Conservation (phyloP, 2,888 invertebrate genomes). For the Acleris laterana region DNA sequence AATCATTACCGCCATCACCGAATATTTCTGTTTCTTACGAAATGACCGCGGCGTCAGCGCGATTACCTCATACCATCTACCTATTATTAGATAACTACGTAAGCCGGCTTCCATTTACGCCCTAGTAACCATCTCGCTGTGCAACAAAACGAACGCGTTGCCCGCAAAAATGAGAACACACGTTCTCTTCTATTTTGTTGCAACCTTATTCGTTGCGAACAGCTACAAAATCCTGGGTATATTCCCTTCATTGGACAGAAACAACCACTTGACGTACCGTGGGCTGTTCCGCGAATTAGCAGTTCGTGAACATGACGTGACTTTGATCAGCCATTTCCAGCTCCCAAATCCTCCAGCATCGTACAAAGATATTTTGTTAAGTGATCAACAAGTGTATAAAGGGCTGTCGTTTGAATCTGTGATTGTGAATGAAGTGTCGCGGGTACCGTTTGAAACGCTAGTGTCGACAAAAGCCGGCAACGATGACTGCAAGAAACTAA, state of each 20-base stretch:
- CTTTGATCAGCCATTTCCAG: constrained; percentile 81
- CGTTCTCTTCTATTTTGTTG: constrained; percentile 59
- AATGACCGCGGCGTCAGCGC: constrained; percentile 67
- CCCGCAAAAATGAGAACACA: constrained; percentile 63
- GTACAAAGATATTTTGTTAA: constrained; percentile 82
- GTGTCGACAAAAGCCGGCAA: constrained; percentile 78
- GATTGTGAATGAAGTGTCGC: constrained; percentile 75
- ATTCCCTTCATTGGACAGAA: constrained; percentile 80
- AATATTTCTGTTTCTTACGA: constrained; percentile 78
- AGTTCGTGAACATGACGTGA: constrained; percentile 80
- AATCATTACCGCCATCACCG: constrained; percentile 59
- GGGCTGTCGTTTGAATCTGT: constrained; percentile 77
- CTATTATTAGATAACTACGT: constrained; percentile 79
- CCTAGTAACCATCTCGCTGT: constrained; percentile 72
- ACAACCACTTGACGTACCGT: constrained; percentile 80
- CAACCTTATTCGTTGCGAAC: constrained; percentile 58
- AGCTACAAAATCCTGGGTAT: constrained; percentile 81
- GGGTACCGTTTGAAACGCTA: constrained; percentile 77
- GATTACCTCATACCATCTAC: constrained; percentile 79
- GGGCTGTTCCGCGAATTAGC: constrained; percentile 78
- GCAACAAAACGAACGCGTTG: constrained; percentile 67
- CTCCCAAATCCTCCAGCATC: constrained; percentile 72
- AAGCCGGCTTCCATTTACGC: constrained; percentile 64
- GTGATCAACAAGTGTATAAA: constrained; percentile 69
- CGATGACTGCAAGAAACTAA: constrained; percentile 76